Evolutionary conservation across 1,140 invertebrate genomes (phyloP).

Genomic region (Calliphora vicina): DNA sequence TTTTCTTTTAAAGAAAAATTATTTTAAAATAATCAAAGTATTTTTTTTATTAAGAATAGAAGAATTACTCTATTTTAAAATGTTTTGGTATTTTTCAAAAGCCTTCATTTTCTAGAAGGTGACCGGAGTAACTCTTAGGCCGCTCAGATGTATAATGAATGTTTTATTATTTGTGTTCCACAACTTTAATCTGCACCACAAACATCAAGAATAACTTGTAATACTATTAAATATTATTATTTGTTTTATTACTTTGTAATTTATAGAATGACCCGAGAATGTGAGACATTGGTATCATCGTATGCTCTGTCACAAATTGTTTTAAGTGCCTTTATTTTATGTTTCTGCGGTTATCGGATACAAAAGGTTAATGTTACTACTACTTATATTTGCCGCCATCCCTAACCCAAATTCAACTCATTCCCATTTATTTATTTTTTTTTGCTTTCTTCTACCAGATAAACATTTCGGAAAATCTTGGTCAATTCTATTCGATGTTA

Average conservation of each 20-base stretch:
- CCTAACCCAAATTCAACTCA: background rate
- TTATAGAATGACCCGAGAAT: constrained; percentile 45
- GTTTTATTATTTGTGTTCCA: too few relatives aligned
- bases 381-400: background rate
- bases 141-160: too few relatives aligned
- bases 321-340: constrained; percentile 58
- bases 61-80: too few relatives aligned
- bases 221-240: background rate
- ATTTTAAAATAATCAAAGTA: too few relatives aligned
- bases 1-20: too few relatives aligned
- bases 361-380: constrained; percentile 41
- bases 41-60: too few relatives aligned
- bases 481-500: constrained; percentile 55
- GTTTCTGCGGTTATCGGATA: constrained; percentile 55
- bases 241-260: background rate
- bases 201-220: too few relatives aligned
- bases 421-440: background rate
- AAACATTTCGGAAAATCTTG: constrained; percentile 45
- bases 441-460: constrained; percentile 15
- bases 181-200: background rate
- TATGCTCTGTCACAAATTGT: constrained; percentile 53
- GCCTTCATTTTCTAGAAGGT: too few relatives aligned
- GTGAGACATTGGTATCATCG: constrained; percentile 49
- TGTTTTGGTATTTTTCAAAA: too few relatives aligned
- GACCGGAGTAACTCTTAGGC: too few relatives aligned